A percentile compares a stretch with the other conserved stretches of the same genome.
Evolutionary conservation across 37 sponge, comb jelly and placozoan species (phyloP).

Genomic region (Halichondria panicea): DNA sequence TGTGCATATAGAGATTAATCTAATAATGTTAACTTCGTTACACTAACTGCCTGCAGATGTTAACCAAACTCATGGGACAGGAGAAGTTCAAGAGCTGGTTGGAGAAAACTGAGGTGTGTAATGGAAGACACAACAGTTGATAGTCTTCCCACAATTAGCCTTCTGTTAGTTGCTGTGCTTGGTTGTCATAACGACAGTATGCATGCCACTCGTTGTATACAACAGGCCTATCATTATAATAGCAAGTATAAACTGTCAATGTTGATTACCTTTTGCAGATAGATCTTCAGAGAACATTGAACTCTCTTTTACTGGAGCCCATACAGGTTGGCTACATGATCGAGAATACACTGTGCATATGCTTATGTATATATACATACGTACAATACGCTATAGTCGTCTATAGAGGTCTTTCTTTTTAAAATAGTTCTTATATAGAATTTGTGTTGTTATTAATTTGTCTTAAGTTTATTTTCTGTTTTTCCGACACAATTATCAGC

Average conservation of each 20-base stretch:
- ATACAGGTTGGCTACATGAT: constrained; percentile 63
- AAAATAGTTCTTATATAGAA: not conserved
- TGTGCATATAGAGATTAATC: not conserved
- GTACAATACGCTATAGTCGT: not conserved
- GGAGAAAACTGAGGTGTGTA: constrained; percentile 48
- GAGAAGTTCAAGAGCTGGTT: constrained; percentile 71
- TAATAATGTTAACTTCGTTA: not conserved
- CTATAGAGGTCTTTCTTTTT: not conserved
- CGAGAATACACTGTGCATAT: too few relatives aligned
- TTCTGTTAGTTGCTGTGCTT: too few relatives aligned
- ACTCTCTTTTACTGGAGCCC: constrained; percentile 72
- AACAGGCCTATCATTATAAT: too few relatives aligned
- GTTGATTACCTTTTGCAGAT: not conserved
- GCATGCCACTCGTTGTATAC: too few relatives aligned
- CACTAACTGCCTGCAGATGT: constrained; percentile 26
- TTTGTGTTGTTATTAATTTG: not conserved
- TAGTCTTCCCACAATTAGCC: too few relatives aligned
- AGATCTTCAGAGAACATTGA: constrained; percentile 58
- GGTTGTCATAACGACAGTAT: too few relatives aligned
- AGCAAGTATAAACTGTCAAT: too few relatives aligned
- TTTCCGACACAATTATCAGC: constrained; percentile 16
- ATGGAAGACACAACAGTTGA: not conserved
- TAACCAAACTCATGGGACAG: constrained; percentile 40
- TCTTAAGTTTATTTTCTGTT: not conserved
- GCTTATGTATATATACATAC: not conserved